These are phyloP conservation scores for Invenusta paracnida DNA, from an alignment of 2,888 invertebrate species.

Conservation along the genomic window DNA sequence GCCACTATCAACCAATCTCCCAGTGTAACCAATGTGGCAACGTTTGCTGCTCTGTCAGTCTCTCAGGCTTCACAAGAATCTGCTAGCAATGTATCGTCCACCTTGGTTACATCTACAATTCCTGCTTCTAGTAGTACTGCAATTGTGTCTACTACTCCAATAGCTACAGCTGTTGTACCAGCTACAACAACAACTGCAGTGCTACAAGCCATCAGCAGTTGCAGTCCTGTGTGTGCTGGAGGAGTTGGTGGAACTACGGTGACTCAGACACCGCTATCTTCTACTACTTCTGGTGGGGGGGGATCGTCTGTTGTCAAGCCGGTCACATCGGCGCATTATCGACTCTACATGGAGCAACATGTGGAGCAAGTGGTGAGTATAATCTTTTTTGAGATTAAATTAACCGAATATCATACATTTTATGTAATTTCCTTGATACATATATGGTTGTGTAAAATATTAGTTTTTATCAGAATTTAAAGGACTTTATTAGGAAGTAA, in stretches of 20 bases:
- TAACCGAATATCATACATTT: no score
- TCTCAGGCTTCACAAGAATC: no score
- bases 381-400: no score
- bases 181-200: not conserved
- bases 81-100: not conserved
- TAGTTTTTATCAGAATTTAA: no score
- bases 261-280: not conserved
- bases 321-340: slow-evolving; percentile 31
- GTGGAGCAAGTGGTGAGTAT: slow-evolving; percentile 27
- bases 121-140: not conserved
- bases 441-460: no score
- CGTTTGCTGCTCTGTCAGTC: no score
- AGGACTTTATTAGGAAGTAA: no score
- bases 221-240: not conserved
- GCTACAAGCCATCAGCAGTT: not conserved
- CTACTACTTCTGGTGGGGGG: not conserved
- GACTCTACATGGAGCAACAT: slow-evolving; percentile 39
- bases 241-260: not conserved
- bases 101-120: not conserved
- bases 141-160: not conserved
- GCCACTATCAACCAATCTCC: no score
- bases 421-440: no score
- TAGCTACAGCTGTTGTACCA: not conserved
- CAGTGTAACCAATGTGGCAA: no score
- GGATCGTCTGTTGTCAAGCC: slow-evolving; percentile 14